These are phyloP conservation scores for Peromyscus maniculatus DNA, from an alignment of 2,113 vertebrate species.

Conservation along the genomic window DNA sequence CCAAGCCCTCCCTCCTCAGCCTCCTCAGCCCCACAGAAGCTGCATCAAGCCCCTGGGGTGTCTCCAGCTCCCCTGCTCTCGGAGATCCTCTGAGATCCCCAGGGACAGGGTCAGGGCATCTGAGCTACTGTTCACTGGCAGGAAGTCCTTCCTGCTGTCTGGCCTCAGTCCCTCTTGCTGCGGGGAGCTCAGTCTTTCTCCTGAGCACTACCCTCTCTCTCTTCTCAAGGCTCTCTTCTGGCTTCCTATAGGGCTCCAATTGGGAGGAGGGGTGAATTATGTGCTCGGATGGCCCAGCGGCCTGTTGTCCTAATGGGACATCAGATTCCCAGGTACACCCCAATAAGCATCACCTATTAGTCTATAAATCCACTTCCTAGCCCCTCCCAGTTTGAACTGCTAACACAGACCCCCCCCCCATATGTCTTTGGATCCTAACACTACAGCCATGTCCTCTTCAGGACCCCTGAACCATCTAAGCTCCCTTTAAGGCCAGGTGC, in stretches of 20 bases:
- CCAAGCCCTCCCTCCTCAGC: slow-evolving; percentile 73
- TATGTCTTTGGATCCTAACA: slow-evolving; percentile 12
- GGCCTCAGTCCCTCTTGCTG: slow-evolving; percentile 71
- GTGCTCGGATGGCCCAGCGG: not conserved
- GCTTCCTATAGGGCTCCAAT: not conserved
- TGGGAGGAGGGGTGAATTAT: not conserved
- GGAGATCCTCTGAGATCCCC: slow-evolving; percentile 49
- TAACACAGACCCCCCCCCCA: not conserved
- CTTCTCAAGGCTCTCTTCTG: not conserved
- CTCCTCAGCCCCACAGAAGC: slow-evolving; percentile 76
- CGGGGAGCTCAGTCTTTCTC: slow-evolving; percentile 48
- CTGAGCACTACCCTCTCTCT: not conserved
- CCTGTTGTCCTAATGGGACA: slow-evolving; percentile 22
- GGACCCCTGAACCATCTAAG: slow-evolving; percentile 56
- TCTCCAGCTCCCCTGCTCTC: slow-evolving; percentile 73
- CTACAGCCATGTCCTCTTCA: not conserved
- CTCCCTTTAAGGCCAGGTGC: slow-evolving; percentile 42
- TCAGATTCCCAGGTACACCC: slow-evolving; percentile 25
- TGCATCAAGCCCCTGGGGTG: slow-evolving; percentile 59
- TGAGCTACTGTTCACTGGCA: slow-evolving; percentile 81
- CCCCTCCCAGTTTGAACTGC: not conserved
- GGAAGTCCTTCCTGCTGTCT: slow-evolving; percentile 79
- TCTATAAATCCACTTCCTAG: slow-evolving; percentile 27
- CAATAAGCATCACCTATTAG: slow-evolving; percentile 33
- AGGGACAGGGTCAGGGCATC: slow-evolving; percentile 80